phyloP scores from a whole-genome alignment of 2,888 invertebrate species.

The Syrphus vitripennis region DNA sequence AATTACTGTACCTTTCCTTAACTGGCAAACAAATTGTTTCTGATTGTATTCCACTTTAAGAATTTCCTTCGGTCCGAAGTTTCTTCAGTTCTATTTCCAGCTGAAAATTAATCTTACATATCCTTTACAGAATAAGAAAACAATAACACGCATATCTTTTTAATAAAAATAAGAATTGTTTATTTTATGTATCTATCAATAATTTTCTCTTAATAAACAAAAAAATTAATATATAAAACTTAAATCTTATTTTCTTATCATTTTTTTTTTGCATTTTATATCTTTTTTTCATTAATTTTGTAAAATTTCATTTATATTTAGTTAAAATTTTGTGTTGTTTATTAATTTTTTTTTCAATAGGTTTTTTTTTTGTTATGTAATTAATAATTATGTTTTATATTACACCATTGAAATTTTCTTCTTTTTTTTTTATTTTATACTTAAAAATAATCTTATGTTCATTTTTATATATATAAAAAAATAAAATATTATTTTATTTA shows the following conservation, averaged over 20 bases:
- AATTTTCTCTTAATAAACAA: constrained; percentile 69
- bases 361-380: constrained; percentile 27
- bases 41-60: too few relatives aligned
- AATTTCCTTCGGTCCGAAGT: too few relatives aligned
- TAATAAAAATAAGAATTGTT: constrained; percentile 72
- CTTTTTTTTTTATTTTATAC: constrained; percentile 6
- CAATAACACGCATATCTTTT: constrained; percentile 48
- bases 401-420: constrained; percentile 61
- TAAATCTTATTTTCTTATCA: constrained; percentile 61
- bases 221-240: constrained; percentile 70
- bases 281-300: constrained; percentile 41
- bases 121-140: not conserved
- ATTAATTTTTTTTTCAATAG: constrained; percentile 41
- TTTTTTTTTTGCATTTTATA: constrained; percentile 31
- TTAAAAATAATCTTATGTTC: constrained; percentile 50
- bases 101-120: not conserved
- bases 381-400: constrained; percentile 50
- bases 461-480: constrained; percentile 63
- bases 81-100: not conserved
- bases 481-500: constrained; percentile 51
- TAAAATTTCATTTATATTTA: constrained; percentile 65
- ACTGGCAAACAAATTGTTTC: too few relatives aligned
- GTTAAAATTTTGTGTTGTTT: constrained; percentile 27
- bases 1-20: too few relatives aligned
- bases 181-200: constrained; percentile 72